Evolutionary conservation across 2,888 invertebrate genomes (phyloP).

Genomic region (Lysandra bellargus): DNA sequence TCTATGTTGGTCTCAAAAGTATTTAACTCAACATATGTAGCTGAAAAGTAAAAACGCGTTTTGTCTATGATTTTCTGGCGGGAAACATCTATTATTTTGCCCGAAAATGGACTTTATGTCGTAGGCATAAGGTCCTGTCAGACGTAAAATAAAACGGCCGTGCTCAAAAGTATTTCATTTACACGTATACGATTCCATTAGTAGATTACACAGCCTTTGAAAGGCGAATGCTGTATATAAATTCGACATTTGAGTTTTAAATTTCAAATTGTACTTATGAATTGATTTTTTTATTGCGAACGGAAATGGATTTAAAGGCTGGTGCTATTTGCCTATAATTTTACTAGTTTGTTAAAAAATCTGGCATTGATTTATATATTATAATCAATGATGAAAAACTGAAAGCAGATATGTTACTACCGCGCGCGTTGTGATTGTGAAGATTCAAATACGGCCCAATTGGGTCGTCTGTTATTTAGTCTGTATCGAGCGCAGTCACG

Average conservation of each 20-base stretch:
- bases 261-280: constrained; percentile 1
- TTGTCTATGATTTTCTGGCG: constrained; percentile 15
- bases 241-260: constrained; percentile 19
- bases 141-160: neutral
- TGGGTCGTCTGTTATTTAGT: too few relatives aligned
- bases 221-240: constrained; percentile 25
- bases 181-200: constrained; percentile 43
- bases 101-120: neutral
- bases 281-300: neutral
- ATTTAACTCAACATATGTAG: neutral
- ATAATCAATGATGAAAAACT: too few relatives aligned
- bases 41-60: neutral
- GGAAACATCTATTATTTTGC: neutral
- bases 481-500: too few relatives aligned
- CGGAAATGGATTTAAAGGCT: neutral
- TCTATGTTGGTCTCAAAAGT: neutral
- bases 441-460: too few relatives aligned
- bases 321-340: neutral
- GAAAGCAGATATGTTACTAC: too few relatives aligned
- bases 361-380: too few relatives aligned
- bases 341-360: neutral
- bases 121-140: neutral
- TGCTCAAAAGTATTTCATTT: constrained; percentile 40
- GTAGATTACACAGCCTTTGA: constrained; percentile 39
- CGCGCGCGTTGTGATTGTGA: too few relatives aligned